phyloP scores from a whole-genome alignment of 2,113 vertebrate species.

The Carettochelys insculpta region DNA sequence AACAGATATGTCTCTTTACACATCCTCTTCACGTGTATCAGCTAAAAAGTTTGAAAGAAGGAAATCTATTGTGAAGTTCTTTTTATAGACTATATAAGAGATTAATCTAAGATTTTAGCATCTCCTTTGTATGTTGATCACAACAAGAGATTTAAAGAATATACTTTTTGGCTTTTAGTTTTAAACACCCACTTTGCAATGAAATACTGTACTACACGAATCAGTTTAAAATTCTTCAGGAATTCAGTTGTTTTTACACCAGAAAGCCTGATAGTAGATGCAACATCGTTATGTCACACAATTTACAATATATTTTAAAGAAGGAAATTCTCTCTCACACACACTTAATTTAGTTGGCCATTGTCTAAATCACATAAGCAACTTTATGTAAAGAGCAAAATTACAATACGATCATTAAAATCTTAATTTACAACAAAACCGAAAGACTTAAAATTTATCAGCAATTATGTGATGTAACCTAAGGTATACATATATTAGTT shows the following conservation, averaged over 20 bases:
- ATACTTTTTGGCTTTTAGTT: not conserved
- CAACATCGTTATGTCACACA: not conserved
- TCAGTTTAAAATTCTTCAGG: not conserved
- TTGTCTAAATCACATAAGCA: not conserved
- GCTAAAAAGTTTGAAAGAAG: not conserved
- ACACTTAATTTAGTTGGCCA: not conserved
- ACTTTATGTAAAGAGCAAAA: not conserved
- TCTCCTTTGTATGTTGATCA: not conserved
- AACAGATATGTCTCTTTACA: not conserved
- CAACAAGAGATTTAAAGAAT: not conserved
- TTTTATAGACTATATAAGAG: not conserved
- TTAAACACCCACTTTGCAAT: not conserved
- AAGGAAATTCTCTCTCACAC: not conserved
- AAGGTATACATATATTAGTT: not conserved
- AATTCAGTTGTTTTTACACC: not conserved
- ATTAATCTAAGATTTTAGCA: not conserved
- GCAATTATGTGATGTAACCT: not conserved
- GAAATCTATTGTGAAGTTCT: not conserved
- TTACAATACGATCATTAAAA: not conserved
- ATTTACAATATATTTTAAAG: not conserved
- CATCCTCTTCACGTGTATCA: not conserved
- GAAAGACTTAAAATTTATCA: not conserved
- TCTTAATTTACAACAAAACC: fast-evolving
- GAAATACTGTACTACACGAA: not conserved
- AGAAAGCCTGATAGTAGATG: not conserved